phyloP scores from a whole-genome alignment of 2,113 vertebrate genomes.

The Thermophis baileyi region DNA sequence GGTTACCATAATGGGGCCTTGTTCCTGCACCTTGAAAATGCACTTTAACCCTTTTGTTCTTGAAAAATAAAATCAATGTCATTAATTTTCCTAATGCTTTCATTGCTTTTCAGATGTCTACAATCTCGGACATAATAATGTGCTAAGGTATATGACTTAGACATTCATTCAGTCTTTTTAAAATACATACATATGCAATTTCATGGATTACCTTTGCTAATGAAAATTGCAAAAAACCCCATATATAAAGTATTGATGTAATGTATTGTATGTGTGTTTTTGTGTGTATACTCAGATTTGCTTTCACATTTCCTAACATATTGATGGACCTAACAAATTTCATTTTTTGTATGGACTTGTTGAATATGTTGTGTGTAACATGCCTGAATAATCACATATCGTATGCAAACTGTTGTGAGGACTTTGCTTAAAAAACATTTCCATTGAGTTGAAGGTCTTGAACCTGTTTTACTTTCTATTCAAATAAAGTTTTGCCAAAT shows the following conservation, averaged over 20 bases:
- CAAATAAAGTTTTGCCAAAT: not conserved
- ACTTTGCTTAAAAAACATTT: not conserved
- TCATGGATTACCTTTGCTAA: constrained; percentile 12
- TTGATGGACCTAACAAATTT: not conserved
- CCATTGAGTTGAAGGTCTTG: not conserved
- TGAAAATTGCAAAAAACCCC: not conserved
- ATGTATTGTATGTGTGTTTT: not conserved
- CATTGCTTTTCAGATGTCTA: constrained; percentile 7
- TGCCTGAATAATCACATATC: not conserved
- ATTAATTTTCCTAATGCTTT: constrained; percentile 30
- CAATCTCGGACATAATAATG: not conserved
- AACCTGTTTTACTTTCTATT: not conserved
- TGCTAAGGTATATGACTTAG: constrained; percentile 6
- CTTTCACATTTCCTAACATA: not conserved
- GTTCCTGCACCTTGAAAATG: constrained; percentile 21
- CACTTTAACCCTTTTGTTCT: constrained; percentile 41
- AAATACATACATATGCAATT: constrained; percentile 4
- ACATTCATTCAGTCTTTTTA: constrained; percentile 23
- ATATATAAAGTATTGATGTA: not conserved
- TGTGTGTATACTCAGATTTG: not conserved
- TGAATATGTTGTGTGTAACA: not conserved
- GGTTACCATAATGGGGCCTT: constrained; percentile 9
- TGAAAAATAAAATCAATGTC: constrained; percentile 9
- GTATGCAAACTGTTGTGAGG: not conserved
- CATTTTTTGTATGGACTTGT: not conserved